These are phyloP conservation scores for Sphaeridia pumilis DNA, from an alignment of 2,888 invertebrate species.

Conservation along the genomic window DNA sequence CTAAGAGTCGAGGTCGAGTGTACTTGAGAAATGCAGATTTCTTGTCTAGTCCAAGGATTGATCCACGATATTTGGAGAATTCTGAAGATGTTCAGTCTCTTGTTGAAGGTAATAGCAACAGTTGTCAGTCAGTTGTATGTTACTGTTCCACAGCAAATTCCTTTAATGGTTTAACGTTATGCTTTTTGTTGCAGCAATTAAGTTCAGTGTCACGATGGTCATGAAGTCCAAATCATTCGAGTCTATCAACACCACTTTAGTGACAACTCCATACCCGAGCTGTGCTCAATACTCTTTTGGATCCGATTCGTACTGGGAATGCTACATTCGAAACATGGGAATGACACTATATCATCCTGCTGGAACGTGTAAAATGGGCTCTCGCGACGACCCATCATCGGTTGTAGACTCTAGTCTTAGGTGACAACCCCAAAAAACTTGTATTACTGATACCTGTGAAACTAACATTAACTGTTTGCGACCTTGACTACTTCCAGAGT, in stretches of 20 bases:
- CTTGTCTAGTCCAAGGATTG: conserved; percentile 18
- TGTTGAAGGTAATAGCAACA: conserved; percentile 15
- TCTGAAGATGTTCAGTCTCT: conserved; percentile 19
- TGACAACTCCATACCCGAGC: conserved; percentile 1
- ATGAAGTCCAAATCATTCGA: conserved; percentile 2
- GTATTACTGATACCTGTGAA: not conserved
- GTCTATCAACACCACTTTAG: not conserved
- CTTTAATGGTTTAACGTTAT: too few species aligned
- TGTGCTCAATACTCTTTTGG: conserved; percentile 9
- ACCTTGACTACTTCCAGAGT: not conserved
- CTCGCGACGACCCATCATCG: not conserved
- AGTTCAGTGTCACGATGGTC: not conserved
- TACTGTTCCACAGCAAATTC: too few species aligned
- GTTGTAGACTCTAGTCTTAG: conserved; percentile 10
- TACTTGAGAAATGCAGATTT: conserved; percentile 20
- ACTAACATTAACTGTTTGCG: not conserved
- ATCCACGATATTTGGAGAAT: conserved; percentile 25
- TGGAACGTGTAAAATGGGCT: conserved; percentile 13
- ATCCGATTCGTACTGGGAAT: conserved; percentile 12
- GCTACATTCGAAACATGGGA: conserved; percentile 10
- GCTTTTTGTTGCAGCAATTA: not conserved
- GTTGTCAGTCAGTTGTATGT: too few species aligned
- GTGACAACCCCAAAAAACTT: not conserved
- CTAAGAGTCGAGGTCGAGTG: conserved; percentile 20
- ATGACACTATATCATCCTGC: conserved; percentile 13